Percentiles rank a stretch among this genome's conserved stretches.
Evolutionary conservation across 2,797 vertebrate species (phyloP).

Genomic region (Chrysolophus pictus): DNA sequence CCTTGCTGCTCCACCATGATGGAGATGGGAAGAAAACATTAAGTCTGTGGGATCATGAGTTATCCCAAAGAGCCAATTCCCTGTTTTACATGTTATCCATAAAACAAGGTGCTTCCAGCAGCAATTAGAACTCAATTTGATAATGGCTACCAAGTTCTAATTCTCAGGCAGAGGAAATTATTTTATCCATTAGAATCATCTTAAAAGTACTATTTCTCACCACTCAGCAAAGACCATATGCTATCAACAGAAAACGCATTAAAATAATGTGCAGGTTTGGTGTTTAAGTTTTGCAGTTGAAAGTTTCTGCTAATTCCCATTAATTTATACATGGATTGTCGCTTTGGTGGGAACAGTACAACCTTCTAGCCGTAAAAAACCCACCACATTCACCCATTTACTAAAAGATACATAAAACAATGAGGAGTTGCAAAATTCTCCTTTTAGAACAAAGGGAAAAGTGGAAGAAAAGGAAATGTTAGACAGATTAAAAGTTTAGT

Average conservation of each 20-base stretch:
- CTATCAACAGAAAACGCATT: not conserved
- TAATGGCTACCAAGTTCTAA: not conserved
- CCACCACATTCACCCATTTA: not conserved
- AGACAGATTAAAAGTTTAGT: rapidly evolving
- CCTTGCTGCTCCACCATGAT: not conserved
- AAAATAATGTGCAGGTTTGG: not conserved
- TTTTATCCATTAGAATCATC: not conserved
- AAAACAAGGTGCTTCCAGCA: not conserved
- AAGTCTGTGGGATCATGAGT: too few relatives aligned
- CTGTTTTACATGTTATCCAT: not conserved
- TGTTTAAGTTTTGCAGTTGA: not conserved
- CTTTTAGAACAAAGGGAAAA: not conserved
- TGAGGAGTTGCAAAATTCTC: not conserved
- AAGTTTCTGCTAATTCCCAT: not conserved
- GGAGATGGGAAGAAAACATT: not conserved
- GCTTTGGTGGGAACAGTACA: not conserved
- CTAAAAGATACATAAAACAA: not conserved
- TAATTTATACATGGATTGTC: not conserved
- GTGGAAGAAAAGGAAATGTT: not conserved
- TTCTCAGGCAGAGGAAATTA: not conserved
- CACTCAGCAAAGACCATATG: not conserved
- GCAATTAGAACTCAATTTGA: not conserved
- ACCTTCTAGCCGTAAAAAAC: not conserved
- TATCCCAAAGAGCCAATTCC: not conserved
- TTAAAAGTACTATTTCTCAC: not conserved